Conservation (phyloP, 2,888 invertebrate species). For the Cephus nigrinus region DNA sequence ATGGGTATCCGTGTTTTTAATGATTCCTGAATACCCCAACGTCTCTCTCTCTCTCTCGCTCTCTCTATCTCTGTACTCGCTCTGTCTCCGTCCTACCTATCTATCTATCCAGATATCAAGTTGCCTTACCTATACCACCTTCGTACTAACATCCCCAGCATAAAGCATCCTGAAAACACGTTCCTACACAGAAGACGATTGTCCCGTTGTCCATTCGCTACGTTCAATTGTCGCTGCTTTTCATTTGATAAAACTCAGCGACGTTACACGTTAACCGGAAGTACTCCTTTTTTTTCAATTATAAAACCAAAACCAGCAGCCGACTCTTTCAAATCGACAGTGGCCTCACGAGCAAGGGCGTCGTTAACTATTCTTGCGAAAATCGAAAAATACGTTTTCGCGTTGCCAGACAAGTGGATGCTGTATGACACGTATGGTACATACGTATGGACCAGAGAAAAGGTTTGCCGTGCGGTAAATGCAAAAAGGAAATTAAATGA, state of each 20-base stretch:
- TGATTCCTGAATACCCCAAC: not conserved
- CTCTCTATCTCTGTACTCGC: not conserved
- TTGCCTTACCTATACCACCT: not conserved
- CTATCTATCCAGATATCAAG: not conserved
- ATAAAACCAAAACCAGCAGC: not conserved
- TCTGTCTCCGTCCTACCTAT: not conserved
- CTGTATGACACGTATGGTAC: not conserved
- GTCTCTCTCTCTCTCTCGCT: not conserved
- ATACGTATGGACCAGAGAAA: not conserved
- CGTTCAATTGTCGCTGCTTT: not conserved
- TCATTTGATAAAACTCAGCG: not conserved
- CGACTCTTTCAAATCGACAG: not conserved
- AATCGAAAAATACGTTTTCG: not conserved
- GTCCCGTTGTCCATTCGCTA: not conserved
- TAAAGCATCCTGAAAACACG: not conserved
- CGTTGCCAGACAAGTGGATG: not conserved
- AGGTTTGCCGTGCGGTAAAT: not conserved
- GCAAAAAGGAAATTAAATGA: not conserved
- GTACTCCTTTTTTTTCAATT: not conserved
- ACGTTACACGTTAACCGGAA: not conserved
- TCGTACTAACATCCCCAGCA: not conserved
- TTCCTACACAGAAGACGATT: not conserved
- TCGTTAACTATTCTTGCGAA: not conserved
- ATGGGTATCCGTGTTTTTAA: not conserved
- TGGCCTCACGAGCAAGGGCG: not conserved